Evolutionary conservation across 2,113 vertebrate genomes (phyloP).

Genomic region (Thalassoma bifasciatum): DNA sequence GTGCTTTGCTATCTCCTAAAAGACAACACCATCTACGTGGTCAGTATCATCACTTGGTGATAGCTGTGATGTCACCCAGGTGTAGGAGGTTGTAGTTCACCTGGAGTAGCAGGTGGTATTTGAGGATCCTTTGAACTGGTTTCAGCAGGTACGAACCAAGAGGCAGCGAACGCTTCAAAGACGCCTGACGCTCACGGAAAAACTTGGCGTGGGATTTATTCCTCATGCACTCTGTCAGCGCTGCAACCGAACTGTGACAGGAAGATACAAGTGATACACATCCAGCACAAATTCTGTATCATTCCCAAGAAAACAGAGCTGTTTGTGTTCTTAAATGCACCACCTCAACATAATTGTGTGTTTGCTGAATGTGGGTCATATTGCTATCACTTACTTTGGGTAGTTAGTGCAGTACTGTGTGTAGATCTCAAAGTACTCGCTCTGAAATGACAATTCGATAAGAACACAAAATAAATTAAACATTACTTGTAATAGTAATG

Average conservation of each 20-base stretch:
- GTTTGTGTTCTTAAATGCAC: no score
- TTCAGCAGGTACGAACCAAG: slow-evolving; percentile 95
- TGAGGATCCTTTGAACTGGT: slow-evolving; percentile 96
- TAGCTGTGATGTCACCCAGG: background rate
- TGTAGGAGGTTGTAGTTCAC: slow-evolving; percentile 71
- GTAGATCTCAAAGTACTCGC: slow-evolving; percentile 94
- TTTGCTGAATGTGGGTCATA: no score
- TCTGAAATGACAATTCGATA: slow-evolving; percentile 76
- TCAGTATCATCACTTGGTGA: no score
- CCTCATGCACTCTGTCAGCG: slow-evolving; percentile 92
- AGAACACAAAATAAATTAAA: background rate
- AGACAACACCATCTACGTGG: background rate
- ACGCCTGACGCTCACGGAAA: slow-evolving; percentile 90
- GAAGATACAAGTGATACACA: background rate
- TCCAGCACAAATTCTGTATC: no score
- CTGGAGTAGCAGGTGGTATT: slow-evolving; percentile 96
- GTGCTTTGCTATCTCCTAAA: slow-evolving; percentile 94
- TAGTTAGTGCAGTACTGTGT: slow-evolving; percentile 98
- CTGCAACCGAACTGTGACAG: slow-evolving; percentile 88
- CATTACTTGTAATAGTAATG: no score
- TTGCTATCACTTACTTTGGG: slow-evolving; percentile 85
- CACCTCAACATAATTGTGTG: no score
- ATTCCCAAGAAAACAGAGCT: no score
- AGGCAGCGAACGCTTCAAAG: slow-evolving; percentile 86
- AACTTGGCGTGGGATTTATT: slow-evolving; percentile 91